Base-by-base conservation (phyloP, 2,888 invertebrate genomes). In the Oxycera nigricornis region DNA sequence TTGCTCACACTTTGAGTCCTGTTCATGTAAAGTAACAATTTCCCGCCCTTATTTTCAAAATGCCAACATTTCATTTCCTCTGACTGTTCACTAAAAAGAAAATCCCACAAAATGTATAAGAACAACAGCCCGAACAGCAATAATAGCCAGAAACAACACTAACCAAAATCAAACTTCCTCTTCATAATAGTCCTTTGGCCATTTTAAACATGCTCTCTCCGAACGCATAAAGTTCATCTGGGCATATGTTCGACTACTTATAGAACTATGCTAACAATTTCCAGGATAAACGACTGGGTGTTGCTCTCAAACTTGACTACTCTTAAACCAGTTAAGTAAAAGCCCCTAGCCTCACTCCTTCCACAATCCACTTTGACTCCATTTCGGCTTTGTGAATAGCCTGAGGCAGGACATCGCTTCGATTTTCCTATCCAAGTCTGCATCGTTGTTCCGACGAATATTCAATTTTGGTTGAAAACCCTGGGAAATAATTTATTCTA, bases 401-500 rank as follows among this genome's bases (percentile, higher is more conserved):
- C 55, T 39, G 22, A 31, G 72, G 55, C 52, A 26, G 57, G 22
- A 41, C 41, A 65, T 46, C 14, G 17, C 6, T 46, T 9, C 67
- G 17, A 67, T n/a, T 26, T 41, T 24, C 46, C 24, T 41, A 46
- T 41, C 2, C 22, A 17, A 20, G 2, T 17, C 14, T 31, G 1
- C 22, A 6, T 9, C 35, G 39, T 59, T 55, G 11, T 41, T 59
- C 41, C 14, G 31, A 41, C 17, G 65, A 73, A 65, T 73, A 73
- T 73, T 73, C 73, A 73, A 73, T 73, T 73, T 73, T 65, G 52
- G 52, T 73, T 59, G 72, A 67, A 73, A 73, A 65, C 35, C 67
- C 35, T 50, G 65, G 50, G 52, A 73, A 65, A 73, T 73, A 73
- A 73, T 73, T 73, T 73, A 73, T 73, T 73, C 73, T 73, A 73